These are phyloP conservation scores for Chrysodeixis includens DNA, from an alignment of 2,888 invertebrate genomes.

Conservation along the genomic window DNA sequence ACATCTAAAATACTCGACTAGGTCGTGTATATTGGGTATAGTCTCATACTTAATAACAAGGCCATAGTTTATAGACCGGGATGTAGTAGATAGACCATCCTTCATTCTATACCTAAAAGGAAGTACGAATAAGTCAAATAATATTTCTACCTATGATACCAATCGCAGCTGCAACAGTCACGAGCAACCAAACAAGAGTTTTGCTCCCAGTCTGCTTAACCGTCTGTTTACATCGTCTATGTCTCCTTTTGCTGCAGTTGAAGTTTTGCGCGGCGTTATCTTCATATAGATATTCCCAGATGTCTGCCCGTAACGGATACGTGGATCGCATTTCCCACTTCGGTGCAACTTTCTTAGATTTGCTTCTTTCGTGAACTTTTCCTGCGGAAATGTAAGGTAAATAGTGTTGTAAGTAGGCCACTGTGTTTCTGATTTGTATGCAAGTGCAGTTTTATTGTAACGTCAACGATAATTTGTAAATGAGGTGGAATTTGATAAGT, in stretches of 20 bases:
- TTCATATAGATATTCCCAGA: slow-evolving; percentile 79
- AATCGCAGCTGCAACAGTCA: slow-evolving; percentile 60
- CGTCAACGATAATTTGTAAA: slow-evolving; percentile 4
- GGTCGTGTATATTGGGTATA: too few species aligned
- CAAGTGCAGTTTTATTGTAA: slow-evolving; percentile 44
- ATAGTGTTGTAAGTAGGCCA: slow-evolving; percentile 66
- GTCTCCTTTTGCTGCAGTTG: slow-evolving; percentile 62
- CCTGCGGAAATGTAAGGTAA: slow-evolving; percentile 69
- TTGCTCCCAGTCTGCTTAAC: slow-evolving; percentile 56
- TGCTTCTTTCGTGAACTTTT: slow-evolving; percentile 73
- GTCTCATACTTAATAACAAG: too few species aligned
- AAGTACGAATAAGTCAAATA: not conserved
- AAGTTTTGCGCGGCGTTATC: slow-evolving; percentile 65
- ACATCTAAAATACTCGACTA: too few species aligned
- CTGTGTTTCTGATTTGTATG: slow-evolving; percentile 71
- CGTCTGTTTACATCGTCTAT: slow-evolving; percentile 68
- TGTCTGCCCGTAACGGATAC: slow-evolving; percentile 76
- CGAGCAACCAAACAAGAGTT: slow-evolving; percentile 63
- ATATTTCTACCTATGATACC: slow-evolving; percentile 67
- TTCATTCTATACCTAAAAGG: not conserved
- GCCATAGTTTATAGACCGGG: too few species aligned
- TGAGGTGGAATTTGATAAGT: not conserved
- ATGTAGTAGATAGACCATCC: not conserved
- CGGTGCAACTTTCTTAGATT: slow-evolving; percentile 66
- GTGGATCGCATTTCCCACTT: slow-evolving; percentile 77